These are phyloP conservation scores for Eumerus sabulonum DNA, from an alignment of 2,888 invertebrate genomes.

Conservation along the genomic window DNA sequence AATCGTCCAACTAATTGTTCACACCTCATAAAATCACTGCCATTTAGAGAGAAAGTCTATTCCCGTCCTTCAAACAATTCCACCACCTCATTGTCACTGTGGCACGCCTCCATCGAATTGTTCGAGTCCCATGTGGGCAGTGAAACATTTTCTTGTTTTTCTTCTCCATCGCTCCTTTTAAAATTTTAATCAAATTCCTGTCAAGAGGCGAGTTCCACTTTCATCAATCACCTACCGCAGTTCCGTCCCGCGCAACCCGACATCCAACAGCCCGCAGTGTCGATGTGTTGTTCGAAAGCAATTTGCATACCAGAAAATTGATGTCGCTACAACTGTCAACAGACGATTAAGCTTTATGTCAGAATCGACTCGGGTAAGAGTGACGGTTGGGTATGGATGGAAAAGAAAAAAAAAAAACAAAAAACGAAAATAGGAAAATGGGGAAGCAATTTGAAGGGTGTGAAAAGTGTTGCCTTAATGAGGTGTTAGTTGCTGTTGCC, in stretches of 20 bases:
- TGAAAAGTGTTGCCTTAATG: constrained; percentile 66
- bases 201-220: constrained; percentile 39
- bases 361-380: constrained; percentile 60
- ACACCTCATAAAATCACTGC: constrained; percentile 46
- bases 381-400: constrained; percentile 34
- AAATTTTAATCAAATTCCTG: constrained; percentile 62
- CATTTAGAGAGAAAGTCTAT: constrained; percentile 37
- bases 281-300: constrained; percentile 47
- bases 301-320: constrained; percentile 68
- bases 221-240: constrained; percentile 55
- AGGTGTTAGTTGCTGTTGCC: constrained; percentile 59
- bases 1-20: constrained; percentile 14
- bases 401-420: too few relatives aligned
- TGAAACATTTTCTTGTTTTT: constrained; percentile 27
- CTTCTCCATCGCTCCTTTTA: too few relatives aligned
- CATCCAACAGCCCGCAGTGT: constrained; percentile 1
- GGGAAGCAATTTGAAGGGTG: constrained; percentile 62
- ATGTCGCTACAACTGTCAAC: constrained; percentile 68
- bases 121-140: constrained; percentile 64
- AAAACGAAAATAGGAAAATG: background rate
- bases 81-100: constrained; percentile 25
- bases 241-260: background rate
- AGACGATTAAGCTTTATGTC: constrained; percentile 67
- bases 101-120: constrained; percentile 23
- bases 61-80: background rate